phyloP scores from a whole-genome alignment of 2,797 vertebrate genomes.

The Chelon labrosus region DNA sequence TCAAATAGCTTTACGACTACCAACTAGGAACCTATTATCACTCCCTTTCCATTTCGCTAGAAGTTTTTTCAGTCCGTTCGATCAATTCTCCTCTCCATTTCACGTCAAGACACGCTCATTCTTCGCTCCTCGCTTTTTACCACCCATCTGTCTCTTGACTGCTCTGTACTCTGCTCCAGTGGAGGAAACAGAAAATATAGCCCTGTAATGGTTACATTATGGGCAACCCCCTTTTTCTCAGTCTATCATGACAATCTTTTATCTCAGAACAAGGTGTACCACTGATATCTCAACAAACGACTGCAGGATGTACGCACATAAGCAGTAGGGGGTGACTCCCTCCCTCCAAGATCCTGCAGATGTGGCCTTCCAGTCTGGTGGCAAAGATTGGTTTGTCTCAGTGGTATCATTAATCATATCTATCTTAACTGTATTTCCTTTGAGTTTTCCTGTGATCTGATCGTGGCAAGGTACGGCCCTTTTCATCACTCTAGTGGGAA shows the following conservation, averaged over 20 bases:
- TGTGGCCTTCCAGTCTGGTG: slow-evolving; percentile 19
- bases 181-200: slow-evolving; percentile 50
- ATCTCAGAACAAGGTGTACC: slow-evolving; percentile 31
- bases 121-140: slow-evolving; percentile 51
- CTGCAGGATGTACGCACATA: slow-evolving; percentile 14
- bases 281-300: slow-evolving; percentile 18
- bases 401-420: slow-evolving; percentile 52
- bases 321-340: slow-evolving; percentile 4
- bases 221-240: slow-evolving; percentile 24
- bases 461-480: slow-evolving; percentile 12
- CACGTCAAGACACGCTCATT: slow-evolving; percentile 57
- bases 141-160: slow-evolving; percentile 55
- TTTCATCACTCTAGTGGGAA: slow-evolving; percentile 32
- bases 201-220: slow-evolving; percentile 50
- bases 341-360: slow-evolving; percentile 15
- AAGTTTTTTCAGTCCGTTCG: slow-evolving; percentile 37
- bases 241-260: slow-evolving; percentile 48
- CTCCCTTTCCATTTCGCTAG: slow-evolving; percentile 41
- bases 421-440: slow-evolving; percentile 45
- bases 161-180: slow-evolving; percentile 49
- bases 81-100: slow-evolving; percentile 64
- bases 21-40: slow-evolving; percentile 43
- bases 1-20: slow-evolving; percentile 39
- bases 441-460: slow-evolving; percentile 48
- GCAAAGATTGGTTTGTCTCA: slow-evolving; percentile 30